Evolutionary conservation across 2,797 vertebrate genomes (phyloP).

Genomic region (Cottoperca gobio): DNA sequence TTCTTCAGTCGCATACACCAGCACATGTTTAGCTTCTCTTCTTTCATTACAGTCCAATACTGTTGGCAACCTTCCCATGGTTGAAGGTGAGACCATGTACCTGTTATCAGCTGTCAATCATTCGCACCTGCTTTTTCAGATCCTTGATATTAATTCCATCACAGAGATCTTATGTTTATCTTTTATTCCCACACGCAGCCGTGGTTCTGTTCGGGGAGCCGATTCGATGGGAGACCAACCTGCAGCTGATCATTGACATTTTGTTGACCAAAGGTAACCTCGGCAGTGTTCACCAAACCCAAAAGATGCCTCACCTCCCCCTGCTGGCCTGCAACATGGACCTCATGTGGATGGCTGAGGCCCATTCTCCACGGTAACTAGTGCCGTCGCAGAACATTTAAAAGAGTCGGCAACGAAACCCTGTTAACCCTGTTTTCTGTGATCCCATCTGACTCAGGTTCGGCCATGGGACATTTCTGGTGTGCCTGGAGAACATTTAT

Average conservation of each 20-base stretch:
- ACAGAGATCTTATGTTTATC: neutral
- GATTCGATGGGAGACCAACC: conserved; percentile 94
- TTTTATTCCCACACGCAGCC: conserved; percentile 71
- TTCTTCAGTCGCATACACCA: neutral
- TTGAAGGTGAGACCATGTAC: conserved; percentile 86
- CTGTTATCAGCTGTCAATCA: neutral
- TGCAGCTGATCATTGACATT: conserved; percentile 92
- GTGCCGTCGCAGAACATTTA: neutral
- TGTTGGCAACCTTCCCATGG: conserved; percentile 86
- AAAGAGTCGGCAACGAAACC: no score
- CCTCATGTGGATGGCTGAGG: conserved; percentile 96
- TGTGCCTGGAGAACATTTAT: conserved; percentile 94
- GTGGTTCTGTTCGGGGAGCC: conserved; percentile 93
- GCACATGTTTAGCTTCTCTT: conserved; percentile 22
- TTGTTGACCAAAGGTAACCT: conserved; percentile 91
- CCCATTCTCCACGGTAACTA: conserved; percentile 89
- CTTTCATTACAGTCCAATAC: conserved; percentile 84
- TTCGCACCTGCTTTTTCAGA: neutral
- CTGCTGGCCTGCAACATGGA: conserved; percentile 95
- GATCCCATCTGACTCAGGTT: conserved; percentile 78
- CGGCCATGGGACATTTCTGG: conserved; percentile 93
- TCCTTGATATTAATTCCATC: neutral
- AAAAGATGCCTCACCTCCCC: conserved; percentile 86
- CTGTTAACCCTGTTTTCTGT: neutral
- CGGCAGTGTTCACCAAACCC: conserved; percentile 77